phyloP scores from a whole-genome alignment of 2,888 invertebrate species.

The Drosophila pegasa region DNA sequence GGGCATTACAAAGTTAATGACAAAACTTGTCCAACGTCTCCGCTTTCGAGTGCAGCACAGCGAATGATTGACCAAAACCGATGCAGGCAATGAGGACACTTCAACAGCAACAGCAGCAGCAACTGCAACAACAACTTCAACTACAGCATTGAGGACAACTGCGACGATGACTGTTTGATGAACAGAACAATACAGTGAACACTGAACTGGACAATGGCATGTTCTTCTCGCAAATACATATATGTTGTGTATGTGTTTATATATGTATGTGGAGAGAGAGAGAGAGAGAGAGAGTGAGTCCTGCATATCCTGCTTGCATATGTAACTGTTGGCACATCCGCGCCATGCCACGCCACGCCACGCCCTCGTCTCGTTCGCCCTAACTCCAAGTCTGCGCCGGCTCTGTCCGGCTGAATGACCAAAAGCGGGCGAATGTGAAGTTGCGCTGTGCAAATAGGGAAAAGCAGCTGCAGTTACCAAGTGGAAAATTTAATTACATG shows the following conservation, averaged over 20 bases:
- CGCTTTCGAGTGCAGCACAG: slow-evolving; percentile 45
- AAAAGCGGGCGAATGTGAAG: slow-evolving; percentile 41
- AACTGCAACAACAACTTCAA: not conserved
- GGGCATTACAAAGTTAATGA: slow-evolving; percentile 59
- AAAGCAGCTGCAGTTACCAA: slow-evolving; percentile 68
- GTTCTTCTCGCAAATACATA: slow-evolving; percentile 13
- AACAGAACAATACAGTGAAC: slow-evolving; percentile 36
- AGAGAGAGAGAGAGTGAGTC: too few relatives aligned
- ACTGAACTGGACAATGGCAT: slow-evolving; percentile 36
- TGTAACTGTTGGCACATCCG: slow-evolving; percentile 25
- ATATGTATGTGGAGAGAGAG: too few relatives aligned
- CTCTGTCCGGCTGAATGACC: slow-evolving; percentile 51
- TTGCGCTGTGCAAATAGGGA: slow-evolving; percentile 60
- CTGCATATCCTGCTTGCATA: slow-evolving; percentile 40
- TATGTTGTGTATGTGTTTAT: not conserved
- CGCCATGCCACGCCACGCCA: not conserved
- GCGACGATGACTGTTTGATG: slow-evolving; percentile 45
- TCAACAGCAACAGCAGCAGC: slow-evolving; percentile 6
- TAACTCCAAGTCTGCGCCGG: slow-evolving; percentile 5
- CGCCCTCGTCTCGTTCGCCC: slow-evolving; percentile 12
- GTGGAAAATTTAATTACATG: slow-evolving; percentile 82
- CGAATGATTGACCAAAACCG: slow-evolving; percentile 54
- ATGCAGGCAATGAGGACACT: slow-evolving; percentile 33
- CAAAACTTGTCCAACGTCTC: slow-evolving; percentile 49
- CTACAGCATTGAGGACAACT: slow-evolving; percentile 25